Evolutionary conservation across 2,888 invertebrate genomes (phyloP).

Genomic region (Daptonema setosum): DNA sequence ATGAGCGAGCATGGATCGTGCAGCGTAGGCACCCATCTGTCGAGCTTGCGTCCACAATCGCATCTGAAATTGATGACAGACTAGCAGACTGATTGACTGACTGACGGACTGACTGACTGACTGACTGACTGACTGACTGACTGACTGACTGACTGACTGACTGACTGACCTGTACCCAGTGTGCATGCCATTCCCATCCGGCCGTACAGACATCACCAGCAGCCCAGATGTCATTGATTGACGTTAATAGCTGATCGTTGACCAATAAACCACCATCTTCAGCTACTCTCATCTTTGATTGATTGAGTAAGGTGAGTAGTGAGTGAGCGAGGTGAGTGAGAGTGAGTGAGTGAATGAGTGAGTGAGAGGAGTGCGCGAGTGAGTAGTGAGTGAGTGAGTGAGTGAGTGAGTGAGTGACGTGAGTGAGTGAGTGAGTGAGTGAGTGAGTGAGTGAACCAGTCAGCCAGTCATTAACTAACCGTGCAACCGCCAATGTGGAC

Average conservation of each 20-base stretch:
- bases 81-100: too few species aligned
- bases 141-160: not conserved
- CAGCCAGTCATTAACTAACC: not conserved
- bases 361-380: too few species aligned
- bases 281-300: conserved; percentile 12
- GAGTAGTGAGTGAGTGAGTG: too few species aligned
- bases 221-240: conserved; percentile 55
- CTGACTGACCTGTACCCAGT: conserved; percentile 57
- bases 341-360: too few species aligned
- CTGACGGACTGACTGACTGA: too few species aligned
- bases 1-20: conserved; percentile 49
- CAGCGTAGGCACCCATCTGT: conserved; percentile 86
- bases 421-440: too few species aligned
- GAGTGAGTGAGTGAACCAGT: too few species aligned
- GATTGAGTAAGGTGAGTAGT: too few species aligned
- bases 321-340: too few species aligned
- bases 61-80: conserved; percentile 39
- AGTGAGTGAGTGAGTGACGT: too few species aligned
- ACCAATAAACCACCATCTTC: conserved; percentile 64
- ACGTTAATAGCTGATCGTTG: conserved; percentile 62
- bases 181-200: conserved; percentile 49
- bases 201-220: conserved; percentile 81
- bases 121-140: too few species aligned
- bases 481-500: conserved; percentile 39
- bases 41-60: conserved; percentile 90